These are phyloP conservation scores for Hormiphora californensis DNA, from an alignment of 37 sponge, comb jelly and placozoan genomes.

Conservation along the genomic window DNA sequence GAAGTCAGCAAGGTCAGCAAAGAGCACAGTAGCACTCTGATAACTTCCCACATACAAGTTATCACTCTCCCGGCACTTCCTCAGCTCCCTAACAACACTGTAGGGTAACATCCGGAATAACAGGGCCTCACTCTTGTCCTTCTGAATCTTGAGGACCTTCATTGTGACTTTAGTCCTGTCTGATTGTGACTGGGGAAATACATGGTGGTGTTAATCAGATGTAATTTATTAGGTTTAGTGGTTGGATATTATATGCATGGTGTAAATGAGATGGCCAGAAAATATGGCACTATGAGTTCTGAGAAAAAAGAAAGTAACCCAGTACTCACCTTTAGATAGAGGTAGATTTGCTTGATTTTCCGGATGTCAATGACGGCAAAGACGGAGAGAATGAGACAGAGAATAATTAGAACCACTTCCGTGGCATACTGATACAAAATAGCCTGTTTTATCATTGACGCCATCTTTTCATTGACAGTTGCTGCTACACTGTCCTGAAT, in stretches of 20 bases:
- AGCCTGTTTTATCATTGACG: constrained; percentile 4
- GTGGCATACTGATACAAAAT: background rate
- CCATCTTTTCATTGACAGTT: background rate
- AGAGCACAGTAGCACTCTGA: constrained; percentile 11
- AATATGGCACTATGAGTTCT: too few species aligned
- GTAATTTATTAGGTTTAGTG: too few species aligned
- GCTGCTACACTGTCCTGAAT: background rate
- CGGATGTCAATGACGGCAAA: constrained; percentile 7
- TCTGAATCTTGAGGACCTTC: constrained; percentile 9
- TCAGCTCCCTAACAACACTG: background rate
- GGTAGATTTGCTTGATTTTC: background rate
- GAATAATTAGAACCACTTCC: background rate
- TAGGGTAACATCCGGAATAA: constrained; percentile 12
- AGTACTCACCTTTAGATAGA: background rate
- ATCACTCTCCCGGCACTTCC: background rate
- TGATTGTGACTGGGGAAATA: background rate
- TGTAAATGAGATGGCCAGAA: too few species aligned
- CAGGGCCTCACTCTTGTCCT: background rate
- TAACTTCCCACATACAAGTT: background rate
- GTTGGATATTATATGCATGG: too few species aligned
- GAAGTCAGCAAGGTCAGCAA: constrained; percentile 11
- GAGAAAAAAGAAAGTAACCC: background rate
- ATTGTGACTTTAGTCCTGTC: background rate
- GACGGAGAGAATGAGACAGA: background rate
- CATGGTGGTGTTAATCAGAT: too few species aligned